Percentiles rank a stretch among this genome's conserved stretches.
These are phyloP conservation scores for Sebastes paucispinis DNA, from an alignment of 2,797 vertebrate species.

Conservation along the genomic window DNA sequence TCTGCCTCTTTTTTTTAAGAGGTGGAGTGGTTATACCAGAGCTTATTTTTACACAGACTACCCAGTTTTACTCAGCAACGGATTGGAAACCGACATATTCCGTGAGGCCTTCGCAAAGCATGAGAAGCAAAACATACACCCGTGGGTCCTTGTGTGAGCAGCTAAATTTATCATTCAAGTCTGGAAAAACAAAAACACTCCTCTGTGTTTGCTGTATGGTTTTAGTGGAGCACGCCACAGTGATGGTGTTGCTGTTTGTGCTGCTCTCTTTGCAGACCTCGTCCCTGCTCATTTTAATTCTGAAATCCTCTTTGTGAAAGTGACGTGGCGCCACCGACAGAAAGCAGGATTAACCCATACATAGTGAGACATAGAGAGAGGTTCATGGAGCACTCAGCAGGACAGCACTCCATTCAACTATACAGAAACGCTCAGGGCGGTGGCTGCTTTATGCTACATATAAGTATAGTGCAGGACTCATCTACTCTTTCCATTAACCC, in stretches of 20 bases:
- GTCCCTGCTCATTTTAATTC: constrained; percentile 67
- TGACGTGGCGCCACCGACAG: constrained; percentile 61
- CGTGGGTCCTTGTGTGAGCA: background rate
- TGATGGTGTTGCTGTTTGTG: constrained; percentile 7
- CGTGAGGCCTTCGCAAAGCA: background rate
- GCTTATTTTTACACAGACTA: background rate
- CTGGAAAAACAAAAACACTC: background rate
- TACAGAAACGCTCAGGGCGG: constrained; percentile 39
- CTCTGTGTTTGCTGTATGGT: background rate
- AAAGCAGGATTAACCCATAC: constrained; percentile 75
- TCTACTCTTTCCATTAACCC: background rate
- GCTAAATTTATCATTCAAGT: background rate
- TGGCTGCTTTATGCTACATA: constrained; percentile 32
- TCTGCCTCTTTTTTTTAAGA: background rate
- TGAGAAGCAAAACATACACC: background rate
- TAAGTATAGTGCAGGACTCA: constrained; percentile 6
- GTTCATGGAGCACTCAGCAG: constrained; percentile 61
- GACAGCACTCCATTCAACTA: constrained; percentile 52
- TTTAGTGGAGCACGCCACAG: background rate
- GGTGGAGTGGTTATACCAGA: background rate
- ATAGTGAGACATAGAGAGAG: constrained; percentile 36
- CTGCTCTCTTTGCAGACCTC: constrained; percentile 42
- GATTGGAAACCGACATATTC: background rate
- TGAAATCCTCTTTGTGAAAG: constrained; percentile 85
- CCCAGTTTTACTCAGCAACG: background rate